Conservation (phyloP, 2,888 invertebrate genomes). For the Amphimallon solstitiale region DNA sequence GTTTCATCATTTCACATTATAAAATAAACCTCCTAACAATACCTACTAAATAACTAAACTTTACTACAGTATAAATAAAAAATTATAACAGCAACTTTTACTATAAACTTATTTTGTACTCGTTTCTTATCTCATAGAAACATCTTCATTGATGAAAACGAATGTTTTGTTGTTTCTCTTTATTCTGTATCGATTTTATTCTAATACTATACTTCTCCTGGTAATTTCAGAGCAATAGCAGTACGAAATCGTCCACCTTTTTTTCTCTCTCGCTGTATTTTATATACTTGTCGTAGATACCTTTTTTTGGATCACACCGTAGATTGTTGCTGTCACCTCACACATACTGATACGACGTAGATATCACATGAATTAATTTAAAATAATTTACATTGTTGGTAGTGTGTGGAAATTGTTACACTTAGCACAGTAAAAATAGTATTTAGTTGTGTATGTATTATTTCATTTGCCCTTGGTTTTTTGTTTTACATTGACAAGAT, state of each 20-base stretch:
- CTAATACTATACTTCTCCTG: neutral
- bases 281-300: constrained; percentile 11
- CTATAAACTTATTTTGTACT: constrained; percentile 18
- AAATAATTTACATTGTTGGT: constrained; percentile 1
- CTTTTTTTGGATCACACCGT: constrained; percentile 10
- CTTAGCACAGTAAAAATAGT: constrained; percentile 1
- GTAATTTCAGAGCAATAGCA: constrained; percentile 51
- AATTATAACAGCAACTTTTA: no score
- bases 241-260: constrained; percentile 44
- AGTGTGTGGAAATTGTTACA: neutral
- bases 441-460: constrained; percentile 4
- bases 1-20: neutral
- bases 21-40: neutral
- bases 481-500: neutral
- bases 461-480: constrained; percentile 1
- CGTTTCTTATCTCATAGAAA: constrained; percentile 34
- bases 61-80: neutral
- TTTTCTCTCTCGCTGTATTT: neutral
- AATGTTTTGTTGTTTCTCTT: neutral
- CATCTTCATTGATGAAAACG: neutral
- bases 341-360: neutral
- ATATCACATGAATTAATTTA: neutral
- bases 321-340: constrained; percentile 10
- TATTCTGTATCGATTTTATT: constrained; percentile 11
- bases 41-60: neutral